Base-by-base conservation (phyloP, 2,113 vertebrate species). In the Charadrius vociferus region DNA sequence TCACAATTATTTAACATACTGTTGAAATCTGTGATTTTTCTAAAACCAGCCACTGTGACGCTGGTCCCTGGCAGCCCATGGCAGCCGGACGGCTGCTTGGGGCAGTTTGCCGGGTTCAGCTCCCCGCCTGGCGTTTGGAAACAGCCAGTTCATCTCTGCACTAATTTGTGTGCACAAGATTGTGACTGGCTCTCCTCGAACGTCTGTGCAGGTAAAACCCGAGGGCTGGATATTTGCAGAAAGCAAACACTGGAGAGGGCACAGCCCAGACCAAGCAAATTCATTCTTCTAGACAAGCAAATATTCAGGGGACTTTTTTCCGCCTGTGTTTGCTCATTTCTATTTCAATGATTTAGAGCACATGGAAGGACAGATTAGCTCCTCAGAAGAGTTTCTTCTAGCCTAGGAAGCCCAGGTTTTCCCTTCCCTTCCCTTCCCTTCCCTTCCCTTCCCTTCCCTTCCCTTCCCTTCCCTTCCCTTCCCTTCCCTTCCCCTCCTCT, bases 191-290 rank as follows among this genome's bases (percentile, higher is more conserved):
- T 81, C 53, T 68, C 70, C 81, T 74, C 1, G 0, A 85, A 81
- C 45, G 37, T 74, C 86, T 95, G 12, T 1, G 2, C 70, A 88
- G 91, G 95, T 95, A 75, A 72, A 95, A 94, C 53, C 74, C 3
- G 1, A 68, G 73, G 73, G 72, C 73, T 87, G 65, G 53, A 10
- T 94, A 91, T 95, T 95, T 95, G 91, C 74, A 62, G 81, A 93
- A 86, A 75, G 94, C 94, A 97, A 97, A 97, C 66, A 95, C 4
- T 11, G n/a, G 17, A 56, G 77, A 93, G 77, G 80, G 56, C 86
- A 94, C 47, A 91, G 78, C 89, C 81, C 73, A 91, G 90, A 70
- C 49, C 89, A 81, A 87, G 83, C 70, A 95, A 95, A 97, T 95
- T 95, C 86, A 81, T 95, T 97, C 84, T 94, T 49, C 70, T 41